Conservation (phyloP, 2,888 invertebrate genomes). For the Hylaea fasciaria region DNA sequence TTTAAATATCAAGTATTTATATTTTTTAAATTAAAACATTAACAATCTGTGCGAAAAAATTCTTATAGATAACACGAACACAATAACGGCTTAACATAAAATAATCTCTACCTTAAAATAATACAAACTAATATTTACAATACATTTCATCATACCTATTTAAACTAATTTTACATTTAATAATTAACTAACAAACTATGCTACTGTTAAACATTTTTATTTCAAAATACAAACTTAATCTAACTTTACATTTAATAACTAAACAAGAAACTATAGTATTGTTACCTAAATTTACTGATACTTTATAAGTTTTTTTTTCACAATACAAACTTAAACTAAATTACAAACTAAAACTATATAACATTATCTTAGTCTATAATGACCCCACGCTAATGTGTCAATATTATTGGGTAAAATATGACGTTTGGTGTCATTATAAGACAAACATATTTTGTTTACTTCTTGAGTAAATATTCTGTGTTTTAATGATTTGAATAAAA, state of each 20-base stretch:
- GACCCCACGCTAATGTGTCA: constrained; percentile 32
- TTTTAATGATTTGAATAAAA: constrained; percentile 63
- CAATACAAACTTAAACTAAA: not conserved
- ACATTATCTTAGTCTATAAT: constrained; percentile 29
- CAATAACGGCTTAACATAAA: no score
- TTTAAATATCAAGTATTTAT: not conserved
- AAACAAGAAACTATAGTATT: not conserved
- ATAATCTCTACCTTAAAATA: no score
- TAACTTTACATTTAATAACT: not conserved
- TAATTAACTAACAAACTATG: no score
- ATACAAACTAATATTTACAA: no score
- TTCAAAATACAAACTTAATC: no score
- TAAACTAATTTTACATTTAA: no score
- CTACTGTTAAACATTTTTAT: no score
- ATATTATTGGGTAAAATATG: constrained; percentile 15
- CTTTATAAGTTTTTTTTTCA: no score
- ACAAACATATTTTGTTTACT: constrained; percentile 18
- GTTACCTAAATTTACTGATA: no score
- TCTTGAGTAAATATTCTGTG: constrained; percentile 42
- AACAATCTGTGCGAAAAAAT: no score
- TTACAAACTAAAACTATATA: not conserved
- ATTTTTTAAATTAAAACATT: not conserved
- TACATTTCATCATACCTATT: no score
- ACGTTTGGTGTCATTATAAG: constrained; percentile 8
- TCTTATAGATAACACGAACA: no score